Base-by-base conservation (phyloP, 2,113 vertebrate species). In the Cynoglossus semilaevis region DNA sequence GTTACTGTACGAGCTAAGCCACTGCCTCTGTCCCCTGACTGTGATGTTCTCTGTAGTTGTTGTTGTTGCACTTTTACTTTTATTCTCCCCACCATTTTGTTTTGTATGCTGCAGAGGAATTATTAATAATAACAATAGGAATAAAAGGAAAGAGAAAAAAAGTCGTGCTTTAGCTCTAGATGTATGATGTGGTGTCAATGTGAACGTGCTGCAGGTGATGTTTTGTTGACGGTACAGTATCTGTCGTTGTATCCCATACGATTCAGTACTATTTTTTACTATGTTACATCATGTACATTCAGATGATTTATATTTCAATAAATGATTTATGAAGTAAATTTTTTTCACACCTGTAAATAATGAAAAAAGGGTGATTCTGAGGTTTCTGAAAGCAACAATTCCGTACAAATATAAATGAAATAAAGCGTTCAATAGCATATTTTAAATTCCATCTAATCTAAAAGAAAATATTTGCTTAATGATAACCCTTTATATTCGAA, bases 31-130 rank as follows among this genome's bases (percentile, higher is more conserved):
- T 50, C 44, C 80, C 79, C 91, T 90, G 77, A 94, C 92, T 95
- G 93, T 95, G 94, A 95, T 93, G 85, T 93, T 88, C 87, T 93
- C 92, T 88, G 91, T 89, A 92, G 92, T 91, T 92, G 93, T 91
- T 92, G 93, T 91, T 96, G 90, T 94, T 97, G 96, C 96, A 99
- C 96, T 97, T 95, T 63, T 44, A 43, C 58, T 63, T 71, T 57
- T 59, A 58, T 13, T 2, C 37, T 37, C 10, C 50, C 16, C 34
- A 13, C 61, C 51, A 52, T 43, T 67, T 56, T 54, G 46, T 63
- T 68, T 66, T 67, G 48, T 58, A 72, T 66, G 58, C 59, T 82
- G 56, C 64, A 49, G 67, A 66, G 15, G 15, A 70, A 15, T 56
- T 42, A 43, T 29, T 29, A 29, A 4, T 2, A 29, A 29, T 29